Evolutionary conservation across 2,113 vertebrate genomes (phyloP), one percentile per base, ranked within the genome.

Genomic region (Vidua chalybeata): DNA sequence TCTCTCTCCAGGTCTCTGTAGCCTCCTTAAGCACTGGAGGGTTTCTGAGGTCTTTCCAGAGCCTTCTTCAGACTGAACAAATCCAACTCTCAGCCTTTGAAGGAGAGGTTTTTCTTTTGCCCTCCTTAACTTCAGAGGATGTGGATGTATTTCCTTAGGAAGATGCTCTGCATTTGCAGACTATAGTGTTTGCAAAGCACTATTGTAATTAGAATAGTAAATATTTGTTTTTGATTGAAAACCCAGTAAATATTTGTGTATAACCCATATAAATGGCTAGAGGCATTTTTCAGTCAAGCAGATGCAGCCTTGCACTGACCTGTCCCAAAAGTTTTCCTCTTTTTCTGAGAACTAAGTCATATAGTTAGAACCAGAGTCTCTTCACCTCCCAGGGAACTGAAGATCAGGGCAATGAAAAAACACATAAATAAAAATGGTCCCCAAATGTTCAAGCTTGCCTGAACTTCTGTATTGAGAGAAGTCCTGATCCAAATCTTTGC

Each of bases 151-250:
- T 95, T 95, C 66, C 54, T 93, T 61, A 93, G 85, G 87, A 96
- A 90, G 84, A 83, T 86, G 39, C 48, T 89, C 56, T 74, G 23
- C 76, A 45, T 84, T 90, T 94, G 86, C 77, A 80, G 72, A 76
- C 15, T 27, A 33, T 31, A 0, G 0, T 9, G 14, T 73, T 86
- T 94, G 85, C 91, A 69, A 92, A 90, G 54, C 43, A 76, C 73
- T 58, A 33, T 69, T 93, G 49, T 61, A 89, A 74, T 89, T 91
- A 73, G 67, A 94, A 51, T 51, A 86, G 78, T 92, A 96, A 97
- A 95, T 94, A 95, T 73, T 96, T 96, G 80, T 2, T 77, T 91
- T 94, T 93, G 59, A 91, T 91, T 80, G 84, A 91, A 96, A 96
- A 33, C 31, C 9, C 20, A 6, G 67, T 93, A 94, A 95, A 93